Evolutionary conservation across 2,888 invertebrate species (phyloP), one percentile per base, ranked within the genome.

Genomic region (Erannis defoliaria): DNA sequence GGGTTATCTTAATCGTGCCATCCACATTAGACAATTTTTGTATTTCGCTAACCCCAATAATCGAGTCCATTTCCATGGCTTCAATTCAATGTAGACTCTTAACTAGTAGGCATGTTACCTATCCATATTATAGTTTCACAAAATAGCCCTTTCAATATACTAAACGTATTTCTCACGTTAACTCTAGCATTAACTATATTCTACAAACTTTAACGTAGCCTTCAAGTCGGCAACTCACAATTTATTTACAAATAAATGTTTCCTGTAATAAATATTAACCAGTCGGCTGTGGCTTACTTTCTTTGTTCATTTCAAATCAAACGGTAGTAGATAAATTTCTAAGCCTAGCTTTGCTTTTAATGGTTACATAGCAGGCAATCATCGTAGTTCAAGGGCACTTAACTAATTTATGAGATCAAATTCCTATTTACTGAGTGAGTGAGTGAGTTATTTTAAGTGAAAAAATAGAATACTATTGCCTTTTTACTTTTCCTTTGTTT

Each of bases 321-420:
- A 60, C 48, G 26, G 54, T 37, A 37, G 51, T 49, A 48, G 42
- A 55, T 51, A 55, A 43, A 38, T 45, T 55, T n/a, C 50, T 38
- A 38, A 33, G 18, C 31, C 37, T 50, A 49, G 48, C 37, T 37
- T 55, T 42, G 38, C 53, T 40, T 51, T 46, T 62, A 62, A 62
- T 53, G 61, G 40, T 10, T 40, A 4, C 38, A 2, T 19, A 51
- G 33, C 61, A 65, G 58, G 58, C 55, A 37, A 65, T 40, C 38
- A 31, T 45, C 21, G 29, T 55, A 58, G 58, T 58, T 63, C 58
- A 63, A 58, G 57, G 58, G n/a, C n/a, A n/a, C n/a, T 5, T 16
- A 29, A 4, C 12, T 40, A 9, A 51, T 38, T 29, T 19, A 9
- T 19, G 5, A 1, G 1, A 31, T 9, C 9, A 4, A 31, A 10